Base-by-base conservation (phyloP, 2,113 vertebrate species). In the Bos indicus region DNA sequence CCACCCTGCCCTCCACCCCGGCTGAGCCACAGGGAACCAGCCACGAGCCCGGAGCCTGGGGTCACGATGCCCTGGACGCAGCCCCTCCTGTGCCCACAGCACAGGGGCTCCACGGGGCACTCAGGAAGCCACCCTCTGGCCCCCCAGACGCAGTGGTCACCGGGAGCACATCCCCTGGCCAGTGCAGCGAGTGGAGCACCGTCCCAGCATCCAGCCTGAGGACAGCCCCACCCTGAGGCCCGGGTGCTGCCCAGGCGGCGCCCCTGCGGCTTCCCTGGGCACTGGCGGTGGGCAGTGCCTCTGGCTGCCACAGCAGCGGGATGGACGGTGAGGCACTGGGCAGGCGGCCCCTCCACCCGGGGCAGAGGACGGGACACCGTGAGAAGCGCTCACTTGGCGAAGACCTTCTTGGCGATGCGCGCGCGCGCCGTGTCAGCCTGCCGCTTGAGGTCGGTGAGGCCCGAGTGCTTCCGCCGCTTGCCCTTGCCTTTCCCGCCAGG, bases 361-460 rank as follows among this genome's bases (percentile, higher is more conserved):
- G 26, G 19, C 23, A 3, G 3, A 33, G 23, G 6, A 56, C 0
- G 0, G 51, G 15, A 4, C 11, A 0, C 26, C 0, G 11, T 3
- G 0, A 67, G 28, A 17, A 6, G 25, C 6, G 95, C 99, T 97
- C 99, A 99, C 99, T 99, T 99, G 98, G 99, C 99, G 48, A 99
- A 99, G 89, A 99, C 99, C 90, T 99, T 99, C 88, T 98, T 99
- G 97, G 99, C 99, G 2, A 99, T 99, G 43, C 99, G 99, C 0
- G 99, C 98, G 3, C 99, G 99, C 13, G 99, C 67, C 0, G 99
- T 99, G 97, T 99, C 97, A 71, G 98, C 98, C 17, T 98, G 99
- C 83, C 99, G 99, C 97, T 99, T 99, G 90, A 99, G 98, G 96
- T 99, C 99, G 0, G 99, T 99, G 33, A 99, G 99, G 91, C 99